Percentiles rank a stretch among this genome's conserved stretches.
These are phyloP conservation scores for Halocynthia aurantium DNA, from an alignment of 23 tunicate genomes.

Conservation along the genomic window DNA sequence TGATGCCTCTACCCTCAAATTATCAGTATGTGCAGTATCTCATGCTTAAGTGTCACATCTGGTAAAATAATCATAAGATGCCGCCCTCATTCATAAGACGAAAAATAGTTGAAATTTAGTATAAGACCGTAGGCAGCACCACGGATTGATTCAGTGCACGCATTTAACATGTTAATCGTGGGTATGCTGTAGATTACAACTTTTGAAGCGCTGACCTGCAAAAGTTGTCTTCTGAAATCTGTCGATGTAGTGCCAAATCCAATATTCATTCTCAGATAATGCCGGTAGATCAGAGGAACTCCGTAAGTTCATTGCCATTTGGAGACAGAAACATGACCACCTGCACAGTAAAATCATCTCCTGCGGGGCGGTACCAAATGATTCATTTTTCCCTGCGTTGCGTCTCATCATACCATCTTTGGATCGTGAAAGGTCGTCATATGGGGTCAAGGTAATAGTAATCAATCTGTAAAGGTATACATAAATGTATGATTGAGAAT, in stretches of 20 bases:
- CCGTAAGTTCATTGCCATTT: conserved; percentile 27
- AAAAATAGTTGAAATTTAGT: too few relatives aligned
- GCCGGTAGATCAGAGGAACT: conserved; percentile 34
- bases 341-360: conserved; percentile 13
- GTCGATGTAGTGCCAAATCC: neutral
- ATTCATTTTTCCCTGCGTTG: conserved; percentile 60
- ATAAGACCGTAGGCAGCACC: too few relatives aligned
- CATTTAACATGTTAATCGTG: neutral
- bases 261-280: conserved; percentile 22
- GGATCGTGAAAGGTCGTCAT: conserved; percentile 66
- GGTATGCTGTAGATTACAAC: neutral
- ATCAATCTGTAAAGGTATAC: too few relatives aligned
- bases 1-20: too few relatives aligned
- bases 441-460: conserved; percentile 68
- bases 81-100: too few relatives aligned
- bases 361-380: neutral
- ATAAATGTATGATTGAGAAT: neutral
- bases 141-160: too few relatives aligned
- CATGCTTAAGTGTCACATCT: too few relatives aligned
- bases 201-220: neutral
- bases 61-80: too few relatives aligned
- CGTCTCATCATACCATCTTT: conserved; percentile 62
- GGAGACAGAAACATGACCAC: conserved; percentile 41
- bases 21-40: too few relatives aligned
- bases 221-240: neutral